Evolutionary conservation across 2,113 vertebrate species (phyloP), one percentile per base, ranked within the genome.

Genomic region (Carassius carassius): DNA sequence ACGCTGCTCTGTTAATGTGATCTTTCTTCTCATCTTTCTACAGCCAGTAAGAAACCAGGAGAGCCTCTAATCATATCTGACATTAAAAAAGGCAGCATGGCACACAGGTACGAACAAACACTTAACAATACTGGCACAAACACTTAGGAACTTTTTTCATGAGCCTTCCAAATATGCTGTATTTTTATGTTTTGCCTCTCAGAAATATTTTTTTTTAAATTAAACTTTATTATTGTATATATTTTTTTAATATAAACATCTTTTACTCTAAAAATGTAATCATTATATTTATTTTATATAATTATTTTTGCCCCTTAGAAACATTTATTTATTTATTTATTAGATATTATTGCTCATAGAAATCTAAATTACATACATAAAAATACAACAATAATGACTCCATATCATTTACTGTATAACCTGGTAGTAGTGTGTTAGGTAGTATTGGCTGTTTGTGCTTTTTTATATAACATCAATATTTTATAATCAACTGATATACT

Each of bases 41-140:
- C 95, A 91, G 96, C 97, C 89, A 98, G 96, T 92, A 97, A 98
- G 91, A 99, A 97, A 88, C 90, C 92, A 19, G 97, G 96, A 3
- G 97, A 99, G 81, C 95, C 98, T 25, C 94, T 99, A 89, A 98
- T 99, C 92, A 99, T 99, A 87, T 99, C 98, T 0, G 97, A 99
- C 91, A 97, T 99, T 93, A 99, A 97, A 95, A 99, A 97, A 86
- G 98, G 97, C 87, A 99, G 98, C 1, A 96, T 99, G 90, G 98
- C 98, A 0, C 98, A 99, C 93, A 97, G 98, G 98, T 99, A 88
- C 84, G 54, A 6, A 32, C 41, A 37, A n/a, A 47, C 35, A 17
- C 41, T 85, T 2, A 54, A 17, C 25, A 16, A 41, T 16, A 94
- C 12, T 10, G n/a, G 12, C 44, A 19, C 9, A 51, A 51, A 75